A percentile compares a stretch with the other conserved stretches of the same genome.
Evolutionary conservation across 2,888 invertebrate genomes (phyloP).

Genomic region (Drosophila subquinaria): DNA sequence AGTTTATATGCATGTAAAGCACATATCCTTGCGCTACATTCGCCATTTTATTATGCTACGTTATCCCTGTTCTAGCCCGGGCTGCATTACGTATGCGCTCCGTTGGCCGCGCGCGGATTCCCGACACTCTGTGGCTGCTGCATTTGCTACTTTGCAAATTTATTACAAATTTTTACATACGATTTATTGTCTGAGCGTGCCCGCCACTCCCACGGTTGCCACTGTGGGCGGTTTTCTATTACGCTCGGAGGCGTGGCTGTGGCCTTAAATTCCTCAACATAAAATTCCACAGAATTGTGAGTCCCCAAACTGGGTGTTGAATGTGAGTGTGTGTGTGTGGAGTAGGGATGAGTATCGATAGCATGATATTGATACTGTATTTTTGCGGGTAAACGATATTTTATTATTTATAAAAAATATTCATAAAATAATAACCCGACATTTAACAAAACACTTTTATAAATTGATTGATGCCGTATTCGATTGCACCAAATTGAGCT

Average conservation of each 20-base stretch:
- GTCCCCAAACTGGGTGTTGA: constrained; percentile 5
- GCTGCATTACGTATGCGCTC: constrained; percentile 72
- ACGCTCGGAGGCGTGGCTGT: constrained; percentile 41
- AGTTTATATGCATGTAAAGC: constrained; percentile 19
- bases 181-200: constrained; percentile 75
- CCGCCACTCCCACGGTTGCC: constrained; percentile 21
- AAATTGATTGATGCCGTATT: no score
- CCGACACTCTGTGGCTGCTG: constrained; percentile 53
- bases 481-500: no score
- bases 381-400: not conserved
- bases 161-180: constrained; percentile 80
- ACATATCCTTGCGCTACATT: constrained; percentile 66
- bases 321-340: constrained; percentile 1
- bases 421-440: not conserved
- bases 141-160: constrained; percentile 75
- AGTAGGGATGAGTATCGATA: not conserved
- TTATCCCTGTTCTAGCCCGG: constrained; percentile 43
- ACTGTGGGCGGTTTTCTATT: constrained; percentile 53
- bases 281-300: constrained; percentile 38
- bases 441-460: no score
- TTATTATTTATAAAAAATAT: not conserved
- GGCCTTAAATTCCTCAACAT: constrained; percentile 43
- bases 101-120: constrained; percentile 50
- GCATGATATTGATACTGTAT: not conserved
- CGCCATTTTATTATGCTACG: constrained; percentile 70